These are phyloP conservation scores for Epinephelus malabaricus DNA, from an alignment of 2,797 vertebrate genomes.

Conservation along the genomic window DNA sequence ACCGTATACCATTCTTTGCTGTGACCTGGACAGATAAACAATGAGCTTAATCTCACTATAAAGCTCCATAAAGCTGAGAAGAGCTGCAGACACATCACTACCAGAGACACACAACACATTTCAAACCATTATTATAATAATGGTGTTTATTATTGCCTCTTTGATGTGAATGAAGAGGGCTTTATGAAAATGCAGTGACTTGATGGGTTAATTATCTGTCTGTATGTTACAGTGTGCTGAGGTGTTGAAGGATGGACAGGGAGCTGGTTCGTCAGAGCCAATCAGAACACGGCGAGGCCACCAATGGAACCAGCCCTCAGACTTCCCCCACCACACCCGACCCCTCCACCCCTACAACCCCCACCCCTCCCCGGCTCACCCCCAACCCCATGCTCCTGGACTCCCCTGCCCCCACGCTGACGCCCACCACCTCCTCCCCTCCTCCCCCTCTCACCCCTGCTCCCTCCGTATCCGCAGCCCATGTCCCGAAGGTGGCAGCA, in stretches of 20 bases:
- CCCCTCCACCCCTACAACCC: slow-evolving; percentile 54
- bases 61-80: no score
- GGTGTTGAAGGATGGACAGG: slow-evolving; percentile 74
- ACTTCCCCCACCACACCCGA: slow-evolving; percentile 13
- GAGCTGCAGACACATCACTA: no score
- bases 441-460: slow-evolving; percentile 78
- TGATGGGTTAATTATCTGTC: background rate
- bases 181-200: background rate
- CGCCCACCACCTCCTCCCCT: slow-evolving; percentile 74
- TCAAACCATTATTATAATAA: no score
- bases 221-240: slow-evolving; percentile 38
- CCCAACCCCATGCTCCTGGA: slow-evolving; percentile 80
- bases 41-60: no score
- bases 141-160: no score
- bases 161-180: no score
- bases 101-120: no score
- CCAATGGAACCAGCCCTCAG: slow-evolving; percentile 55
- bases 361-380: slow-evolving; percentile 76
- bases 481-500: slow-evolving; percentile 45
- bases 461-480: slow-evolving; percentile 56
- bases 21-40: no score
- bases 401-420: slow-evolving; percentile 46
- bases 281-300: slow-evolving; percentile 62
- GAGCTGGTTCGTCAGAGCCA: slow-evolving; percentile 63
- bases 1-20: no score